phyloP scores from a whole-genome alignment of 2,888 invertebrate genomes.

The Andricus curvator region DNA sequence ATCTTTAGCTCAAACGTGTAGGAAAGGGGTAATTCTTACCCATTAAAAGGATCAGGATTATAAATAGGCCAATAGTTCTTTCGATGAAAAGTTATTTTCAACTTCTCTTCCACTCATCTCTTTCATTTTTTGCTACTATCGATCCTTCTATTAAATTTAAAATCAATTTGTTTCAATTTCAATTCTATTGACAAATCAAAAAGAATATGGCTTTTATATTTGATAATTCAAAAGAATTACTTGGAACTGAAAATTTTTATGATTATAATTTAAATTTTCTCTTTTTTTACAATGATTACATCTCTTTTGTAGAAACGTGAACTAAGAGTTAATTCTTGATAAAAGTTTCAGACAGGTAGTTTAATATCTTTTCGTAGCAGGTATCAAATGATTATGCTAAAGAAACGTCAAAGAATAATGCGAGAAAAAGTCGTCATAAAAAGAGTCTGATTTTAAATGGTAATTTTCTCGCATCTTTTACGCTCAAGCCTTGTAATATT shows the following conservation, averaged over 20 bases:
- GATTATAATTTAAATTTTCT: not conserved
- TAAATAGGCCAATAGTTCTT: constrained; percentile 34
- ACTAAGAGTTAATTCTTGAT: not conserved
- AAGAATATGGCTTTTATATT: not conserved
- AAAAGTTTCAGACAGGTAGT: not conserved
- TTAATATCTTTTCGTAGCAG: not conserved
- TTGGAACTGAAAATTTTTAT: not conserved
- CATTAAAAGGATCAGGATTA: constrained; percentile 37
- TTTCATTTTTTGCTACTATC: not conserved
- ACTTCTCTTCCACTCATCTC: not conserved
- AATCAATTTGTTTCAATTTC: not conserved
- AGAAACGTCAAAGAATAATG: constrained; percentile 4
- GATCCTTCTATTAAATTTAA: not conserved
- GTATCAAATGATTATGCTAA: not conserved
- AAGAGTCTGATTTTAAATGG: constrained; percentile 10
- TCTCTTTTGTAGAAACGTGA: not conserved
- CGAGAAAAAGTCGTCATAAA: not conserved
- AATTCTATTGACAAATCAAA: too few species aligned
- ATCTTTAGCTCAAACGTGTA: constrained; percentile 32
- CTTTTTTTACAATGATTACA: not conserved
- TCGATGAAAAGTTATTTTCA: constrained; percentile 35
- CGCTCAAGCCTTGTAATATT: not conserved
- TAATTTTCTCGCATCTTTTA: constrained; percentile 1
- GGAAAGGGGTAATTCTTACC: constrained; percentile 31
- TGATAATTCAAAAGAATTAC: not conserved